Base-by-base conservation (phyloP, 2,888 invertebrate species). In the Teinopalpus imperialis region DNA sequence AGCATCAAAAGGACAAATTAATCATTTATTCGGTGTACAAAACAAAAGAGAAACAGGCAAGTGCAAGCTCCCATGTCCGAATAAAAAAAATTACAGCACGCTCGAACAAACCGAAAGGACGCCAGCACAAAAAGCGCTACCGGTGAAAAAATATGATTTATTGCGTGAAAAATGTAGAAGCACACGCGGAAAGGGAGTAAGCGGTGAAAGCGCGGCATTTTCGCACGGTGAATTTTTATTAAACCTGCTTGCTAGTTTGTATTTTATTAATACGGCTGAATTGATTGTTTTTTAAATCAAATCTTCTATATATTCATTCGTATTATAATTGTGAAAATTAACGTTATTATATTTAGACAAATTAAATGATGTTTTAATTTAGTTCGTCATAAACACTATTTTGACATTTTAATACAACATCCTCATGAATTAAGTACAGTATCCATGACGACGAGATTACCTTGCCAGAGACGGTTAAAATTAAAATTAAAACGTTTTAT, bases 141-240 rank as follows among this genome's bases (percentile, higher is more conserved):
- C 82, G 80, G 81, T 85, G 86, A 87, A 89, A 89, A 89, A 89
- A 88, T 83, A 86, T 89, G 89, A 89, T 89, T 88, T 88, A 89
- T 82, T 55, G 74, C 81, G 76, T 83, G 88, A 89, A 89, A 89
- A 88, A 89, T 89, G 88, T 86, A 85, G 80, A 87, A 87, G 85
- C 82, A 86, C 83, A 81, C 83, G 79, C 78, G 82, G 74, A 82
- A 83, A 81, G 77, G 76, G 63, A 74, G 74, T 66, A 68, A 73
- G 66, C 61, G 80, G 79, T 79, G 83, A 83, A 85, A 85, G 79
- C 86, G 77, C 68, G 69, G 75, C 72, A 65, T 79, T 83, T 79
- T 76, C 80, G 78, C 81, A 76, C 78, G 77, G 85, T 86, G 79
- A 83, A n/a, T n/a, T 87, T 86, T 83, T 85, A 86, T 87, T 87